Conservation (phyloP, 2,888 invertebrate species). For the Polyommatus iphigenia region DNA sequence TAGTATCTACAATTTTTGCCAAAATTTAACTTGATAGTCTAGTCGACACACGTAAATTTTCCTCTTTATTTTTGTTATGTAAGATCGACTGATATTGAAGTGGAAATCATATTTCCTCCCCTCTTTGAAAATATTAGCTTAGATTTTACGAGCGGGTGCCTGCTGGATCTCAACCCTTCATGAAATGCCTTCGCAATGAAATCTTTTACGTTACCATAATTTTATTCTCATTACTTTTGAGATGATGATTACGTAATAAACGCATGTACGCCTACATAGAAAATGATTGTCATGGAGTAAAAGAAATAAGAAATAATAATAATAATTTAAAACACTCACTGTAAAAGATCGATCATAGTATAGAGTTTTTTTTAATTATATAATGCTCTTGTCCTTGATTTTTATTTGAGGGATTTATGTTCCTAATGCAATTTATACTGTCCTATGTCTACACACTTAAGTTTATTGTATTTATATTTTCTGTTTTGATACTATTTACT, state of each 20-base stretch:
- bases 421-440: too few species aligned
- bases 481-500: too few species aligned
- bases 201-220: conserved; percentile 26
- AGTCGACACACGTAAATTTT: not conserved
- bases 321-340: not conserved
- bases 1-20: not conserved
- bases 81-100: conserved; percentile 13
- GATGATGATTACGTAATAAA: not conserved
- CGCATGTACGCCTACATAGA: not conserved
- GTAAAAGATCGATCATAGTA: too few species aligned
- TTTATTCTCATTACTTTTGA: conserved; percentile 15
- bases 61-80: not conserved
- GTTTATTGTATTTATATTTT: too few species aligned
- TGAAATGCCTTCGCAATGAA: conserved; percentile 23
- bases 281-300: not conserved
- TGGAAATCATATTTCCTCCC: conserved; percentile 25
- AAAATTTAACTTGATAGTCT: not conserved
- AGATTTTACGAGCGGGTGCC: conserved; percentile 29
- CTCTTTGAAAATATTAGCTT: conserved; percentile 27
- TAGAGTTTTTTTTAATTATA: too few species aligned
- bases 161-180: conserved; percentile 23
- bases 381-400: too few species aligned
- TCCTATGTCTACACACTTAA: too few species aligned
- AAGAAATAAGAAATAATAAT: not conserved
- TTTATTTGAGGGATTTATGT: too few species aligned